phyloP scores from a whole-genome alignment of 2,888 invertebrate species.

The Taphrorychus bicolor region DNA sequence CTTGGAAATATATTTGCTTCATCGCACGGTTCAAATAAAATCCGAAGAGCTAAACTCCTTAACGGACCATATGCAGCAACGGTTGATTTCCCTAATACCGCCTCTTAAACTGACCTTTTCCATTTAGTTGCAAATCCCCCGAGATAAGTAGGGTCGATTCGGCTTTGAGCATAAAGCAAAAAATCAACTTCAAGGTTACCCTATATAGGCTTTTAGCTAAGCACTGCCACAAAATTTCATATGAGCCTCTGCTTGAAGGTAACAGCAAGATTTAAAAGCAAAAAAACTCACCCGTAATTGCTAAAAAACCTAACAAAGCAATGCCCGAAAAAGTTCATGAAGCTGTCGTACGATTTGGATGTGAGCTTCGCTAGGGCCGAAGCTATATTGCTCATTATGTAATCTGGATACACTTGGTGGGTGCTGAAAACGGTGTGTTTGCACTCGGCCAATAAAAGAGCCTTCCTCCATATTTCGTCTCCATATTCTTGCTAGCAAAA shows the following conservation, averaged over 20 bases:
- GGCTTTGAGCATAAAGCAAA: not conserved
- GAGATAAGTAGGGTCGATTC: not conserved
- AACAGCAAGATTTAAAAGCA: too few species aligned
- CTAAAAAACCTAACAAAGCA: conserved; percentile 91
- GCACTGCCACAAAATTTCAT: too few species aligned
- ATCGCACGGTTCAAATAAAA: too few species aligned
- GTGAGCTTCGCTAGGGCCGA: conserved; percentile 72
- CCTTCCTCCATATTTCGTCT: conserved; percentile 76
- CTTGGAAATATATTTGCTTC: not conserved
- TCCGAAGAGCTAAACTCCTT: too few species aligned
- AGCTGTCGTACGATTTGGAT: conserved; percentile 72
- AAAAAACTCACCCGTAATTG: conserved; percentile 73
- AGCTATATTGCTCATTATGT: conserved; percentile 81
- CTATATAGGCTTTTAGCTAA: not conserved
- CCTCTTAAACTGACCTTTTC: not conserved
- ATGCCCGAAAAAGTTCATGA: conserved; percentile 87
- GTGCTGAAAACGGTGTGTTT: conserved; percentile 80
- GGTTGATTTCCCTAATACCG: not conserved
- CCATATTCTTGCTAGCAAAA: conserved; percentile 86
- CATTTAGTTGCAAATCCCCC: not conserved
- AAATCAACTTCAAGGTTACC: not conserved
- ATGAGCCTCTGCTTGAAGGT: too few species aligned
- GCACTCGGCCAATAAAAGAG: conserved; percentile 74
- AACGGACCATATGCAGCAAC: too few species aligned
- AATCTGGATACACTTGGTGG: conserved; percentile 84